These are phyloP conservation scores for Passer montanus DNA, from an alignment of 2,113 vertebrate genomes.

Conservation along the genomic window DNA sequence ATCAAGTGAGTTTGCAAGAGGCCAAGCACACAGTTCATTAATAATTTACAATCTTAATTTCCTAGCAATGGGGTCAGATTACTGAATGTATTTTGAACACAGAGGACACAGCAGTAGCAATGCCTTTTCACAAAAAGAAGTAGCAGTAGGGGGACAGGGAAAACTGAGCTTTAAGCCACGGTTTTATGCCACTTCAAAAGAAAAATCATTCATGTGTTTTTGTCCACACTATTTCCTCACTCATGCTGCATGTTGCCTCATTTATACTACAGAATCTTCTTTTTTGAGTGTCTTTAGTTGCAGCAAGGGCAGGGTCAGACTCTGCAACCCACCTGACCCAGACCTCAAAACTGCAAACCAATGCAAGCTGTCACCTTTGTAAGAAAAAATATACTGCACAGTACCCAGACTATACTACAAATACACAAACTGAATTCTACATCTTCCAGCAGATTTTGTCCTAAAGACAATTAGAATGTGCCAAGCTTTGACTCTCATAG, in stretches of 20 bases:
- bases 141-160: accelerated
- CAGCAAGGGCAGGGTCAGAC: background rate
- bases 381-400: background rate
- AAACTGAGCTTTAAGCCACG: accelerated
- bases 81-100: background rate
- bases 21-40: background rate
- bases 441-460: background rate
- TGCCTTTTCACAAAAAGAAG: background rate
- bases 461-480: background rate
- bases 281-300: background rate
- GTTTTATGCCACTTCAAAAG: background rate
- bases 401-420: background rate
- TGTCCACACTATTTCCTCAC: background rate
- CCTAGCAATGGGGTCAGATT: background rate
- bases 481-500: background rate
- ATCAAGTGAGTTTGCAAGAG: background rate
- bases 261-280: background rate
- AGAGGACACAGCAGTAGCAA: background rate
- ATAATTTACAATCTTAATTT: background rate
- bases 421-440: background rate
- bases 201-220: background rate
- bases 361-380: background rate
- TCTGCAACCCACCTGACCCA: background rate
- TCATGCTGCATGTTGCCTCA: background rate
- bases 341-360: background rate